Percentiles rank a stretch among this genome's conserved stretches.
Conservation (phyloP, 2,113 vertebrate genomes). For the Cyanocitta stelleri region DNA sequence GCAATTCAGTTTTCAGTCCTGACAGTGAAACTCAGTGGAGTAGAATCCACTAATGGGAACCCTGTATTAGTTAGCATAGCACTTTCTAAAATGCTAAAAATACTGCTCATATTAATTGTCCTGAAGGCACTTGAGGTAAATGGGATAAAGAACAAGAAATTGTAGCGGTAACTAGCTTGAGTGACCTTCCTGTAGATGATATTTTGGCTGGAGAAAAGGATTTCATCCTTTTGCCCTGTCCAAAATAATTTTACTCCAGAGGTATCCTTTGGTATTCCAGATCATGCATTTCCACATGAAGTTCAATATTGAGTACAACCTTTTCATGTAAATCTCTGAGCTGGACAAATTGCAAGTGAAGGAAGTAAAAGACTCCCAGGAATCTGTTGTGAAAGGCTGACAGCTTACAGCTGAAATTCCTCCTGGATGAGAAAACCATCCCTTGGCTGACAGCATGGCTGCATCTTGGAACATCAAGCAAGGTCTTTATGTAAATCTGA, state of each 20-base stretch:
- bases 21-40: not conserved
- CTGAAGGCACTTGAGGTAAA: not conserved
- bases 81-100: not conserved
- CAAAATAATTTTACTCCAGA: not conserved
- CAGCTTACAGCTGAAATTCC: conserved; percentile 34
- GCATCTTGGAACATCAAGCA: conserved; percentile 65
- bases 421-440: conserved; percentile 32
- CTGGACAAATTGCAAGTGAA: conserved; percentile 12
- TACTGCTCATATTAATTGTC: not conserved
- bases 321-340: not conserved
- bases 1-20: not conserved
- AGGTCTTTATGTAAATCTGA: conserved; percentile 66
- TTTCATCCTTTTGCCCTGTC: not conserved
- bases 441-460: not conserved
- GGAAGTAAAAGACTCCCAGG: not conserved
- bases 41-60: not conserved
- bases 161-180: not conserved
- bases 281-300: not conserved
- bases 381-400: not conserved
- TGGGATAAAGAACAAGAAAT: not conserved
- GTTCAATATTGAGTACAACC: not conserved
- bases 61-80: not conserved
- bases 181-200: not conserved
- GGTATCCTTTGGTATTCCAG: not conserved
- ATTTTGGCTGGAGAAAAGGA: not conserved